These are phyloP conservation scores for Rhodophaea formosa DNA, from an alignment of 2,888 invertebrate genomes.

Conservation along the genomic window DNA sequence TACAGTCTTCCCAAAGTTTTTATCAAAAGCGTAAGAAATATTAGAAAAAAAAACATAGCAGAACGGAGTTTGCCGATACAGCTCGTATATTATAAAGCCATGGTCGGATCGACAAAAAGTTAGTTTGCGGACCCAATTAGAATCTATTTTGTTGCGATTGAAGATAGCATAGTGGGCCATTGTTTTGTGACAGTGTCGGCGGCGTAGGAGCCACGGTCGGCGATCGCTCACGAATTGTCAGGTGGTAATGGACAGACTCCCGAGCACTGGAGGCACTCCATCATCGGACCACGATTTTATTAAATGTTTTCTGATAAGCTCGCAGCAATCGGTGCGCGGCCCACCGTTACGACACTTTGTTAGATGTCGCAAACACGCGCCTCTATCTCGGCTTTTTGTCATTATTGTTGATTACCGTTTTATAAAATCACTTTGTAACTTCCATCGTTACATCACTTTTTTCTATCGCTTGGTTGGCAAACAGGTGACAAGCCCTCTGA, in stretches of 20 bases:
- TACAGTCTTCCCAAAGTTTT: no score
- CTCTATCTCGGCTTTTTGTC: conserved; percentile 41
- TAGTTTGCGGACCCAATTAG: conserved; percentile 76
- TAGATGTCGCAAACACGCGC: conserved; percentile 51
- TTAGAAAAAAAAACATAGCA: no score
- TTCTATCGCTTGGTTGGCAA: conserved; percentile 12
- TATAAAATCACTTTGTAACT: conserved; percentile 13
- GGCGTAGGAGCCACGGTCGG: conserved; percentile 49
- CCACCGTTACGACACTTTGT: conserved; percentile 63
- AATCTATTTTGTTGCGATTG: conserved; percentile 71
- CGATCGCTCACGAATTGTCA: conserved; percentile 76
- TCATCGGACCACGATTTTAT: conserved; percentile 65
- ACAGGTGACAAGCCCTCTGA: conserved; percentile 8
- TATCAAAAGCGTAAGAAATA: no score
- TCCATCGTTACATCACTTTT: conserved; percentile 14
- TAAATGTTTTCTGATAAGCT: conserved; percentile 61
- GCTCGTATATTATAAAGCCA: background rate
- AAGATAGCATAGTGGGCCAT: conserved; percentile 69
- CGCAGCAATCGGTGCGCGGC: conserved; percentile 35
- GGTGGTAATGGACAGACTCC: conserved; percentile 64
- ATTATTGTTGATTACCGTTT: conserved; percentile 34
- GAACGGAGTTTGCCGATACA: no score
- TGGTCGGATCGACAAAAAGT: conserved; percentile 25
- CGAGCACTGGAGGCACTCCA: conserved; percentile 59
- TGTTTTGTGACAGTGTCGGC: conserved; percentile 69